Evolutionary conservation across 2,888 invertebrate species (phyloP).

Genomic region (Lasius platythorax): DNA sequence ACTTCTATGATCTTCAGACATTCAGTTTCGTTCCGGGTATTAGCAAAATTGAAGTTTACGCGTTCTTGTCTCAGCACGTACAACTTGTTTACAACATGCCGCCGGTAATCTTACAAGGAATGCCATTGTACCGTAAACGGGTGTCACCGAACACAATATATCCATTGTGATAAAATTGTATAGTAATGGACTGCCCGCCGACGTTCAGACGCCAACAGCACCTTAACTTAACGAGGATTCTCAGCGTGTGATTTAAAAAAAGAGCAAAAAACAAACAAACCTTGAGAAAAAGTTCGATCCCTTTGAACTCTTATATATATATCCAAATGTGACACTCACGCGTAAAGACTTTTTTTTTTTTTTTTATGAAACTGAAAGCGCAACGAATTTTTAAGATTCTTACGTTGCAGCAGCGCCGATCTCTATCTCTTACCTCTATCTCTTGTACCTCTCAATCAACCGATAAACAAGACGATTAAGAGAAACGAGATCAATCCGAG

Average conservation of each 20-base stretch:
- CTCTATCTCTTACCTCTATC: too few species aligned
- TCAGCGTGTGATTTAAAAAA: neutral
- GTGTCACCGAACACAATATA: neutral
- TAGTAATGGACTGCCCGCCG: constrained; percentile 11
- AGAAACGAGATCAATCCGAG: constrained; percentile 11
- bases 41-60: constrained; percentile 11
- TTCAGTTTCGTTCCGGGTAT: neutral
- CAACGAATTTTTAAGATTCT: neutral
- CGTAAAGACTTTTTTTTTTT: too few species aligned
- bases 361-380: neutral
- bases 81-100: constrained; percentile 23
- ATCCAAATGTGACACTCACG: neutral
- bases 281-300: neutral
- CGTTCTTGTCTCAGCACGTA: neutral
- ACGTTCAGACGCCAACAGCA: constrained; percentile 13
- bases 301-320: neutral
- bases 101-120: neutral
- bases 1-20: constrained; percentile 61
- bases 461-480: constrained; percentile 7
- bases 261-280: neutral
- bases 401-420: neutral
- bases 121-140: constrained; percentile 21
- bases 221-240: neutral
- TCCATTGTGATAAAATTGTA: constrained; percentile 33
- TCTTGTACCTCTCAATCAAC: neutral